Percentiles rank a stretch among this genome's conserved stretches.
Conservation (phyloP, 2,888 invertebrate species). For the Ceriagrion tenellum region DNA sequence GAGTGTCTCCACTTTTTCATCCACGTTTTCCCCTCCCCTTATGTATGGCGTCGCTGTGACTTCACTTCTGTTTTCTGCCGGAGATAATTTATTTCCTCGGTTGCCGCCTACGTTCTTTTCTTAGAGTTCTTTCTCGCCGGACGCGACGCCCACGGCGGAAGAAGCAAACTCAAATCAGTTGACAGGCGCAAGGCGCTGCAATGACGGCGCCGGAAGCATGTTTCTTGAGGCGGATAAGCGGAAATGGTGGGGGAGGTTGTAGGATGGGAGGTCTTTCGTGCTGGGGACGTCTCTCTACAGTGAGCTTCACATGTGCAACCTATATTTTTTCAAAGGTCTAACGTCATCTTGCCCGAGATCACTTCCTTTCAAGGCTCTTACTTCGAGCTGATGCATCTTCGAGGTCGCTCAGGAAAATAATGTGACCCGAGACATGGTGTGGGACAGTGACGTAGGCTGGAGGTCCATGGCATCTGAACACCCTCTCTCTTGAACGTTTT, state of each 20-base stretch:
- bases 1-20: background rate
- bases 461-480: too few relatives aligned
- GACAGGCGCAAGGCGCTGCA: background rate
- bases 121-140: background rate
- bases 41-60: background rate
- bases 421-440: background rate
- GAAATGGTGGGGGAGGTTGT: background rate
- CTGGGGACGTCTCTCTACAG: background rate
- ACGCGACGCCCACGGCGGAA: background rate
- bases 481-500: too few relatives aligned
- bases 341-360: background rate
- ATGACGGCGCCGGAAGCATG: background rate
- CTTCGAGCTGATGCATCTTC: background rate
- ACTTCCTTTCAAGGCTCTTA: background rate
- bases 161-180: background rate
- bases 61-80: background rate
- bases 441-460: too few relatives aligned
- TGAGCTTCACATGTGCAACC: background rate
- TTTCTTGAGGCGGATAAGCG: background rate
- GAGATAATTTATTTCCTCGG: background rate
- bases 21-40: background rate
- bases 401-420: background rate
- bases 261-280: background rate
- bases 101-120: background rate
- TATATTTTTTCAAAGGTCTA: background rate